Conservation (phyloP, 2,113 vertebrate species). For the Pachypanchax playfairii region DNA sequence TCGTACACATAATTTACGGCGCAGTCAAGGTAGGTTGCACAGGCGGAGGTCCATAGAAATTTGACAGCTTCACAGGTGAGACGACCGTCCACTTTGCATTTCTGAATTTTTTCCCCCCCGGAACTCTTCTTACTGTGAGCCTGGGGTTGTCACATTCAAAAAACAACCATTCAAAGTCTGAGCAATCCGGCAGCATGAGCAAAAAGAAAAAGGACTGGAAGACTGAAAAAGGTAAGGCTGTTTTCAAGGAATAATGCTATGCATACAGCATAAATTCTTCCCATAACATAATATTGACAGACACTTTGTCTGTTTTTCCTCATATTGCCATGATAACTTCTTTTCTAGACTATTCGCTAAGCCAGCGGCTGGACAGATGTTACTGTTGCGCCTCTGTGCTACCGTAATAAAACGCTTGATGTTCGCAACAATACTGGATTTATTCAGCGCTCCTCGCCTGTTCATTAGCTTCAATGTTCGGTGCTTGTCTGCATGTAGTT, state of each 20-base stretch:
- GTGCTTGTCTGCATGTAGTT: background rate
- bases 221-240: conserved; percentile 83
- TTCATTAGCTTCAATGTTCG: conserved; percentile 35
- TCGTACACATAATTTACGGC: conserved; percentile 64
- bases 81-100: conserved; percentile 75
- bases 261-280: conserved; percentile 58
- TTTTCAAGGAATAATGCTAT: conserved; percentile 58
- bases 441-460: conserved; percentile 1
- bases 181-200: conserved; percentile 83
- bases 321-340: background rate
- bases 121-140: conserved; percentile 80
- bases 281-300: conserved; percentile 43
- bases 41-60: conserved; percentile 65
- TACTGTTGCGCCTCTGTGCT: conserved; percentile 47
- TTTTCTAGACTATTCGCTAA: background rate
- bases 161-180: conserved; percentile 79
- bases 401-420: conserved; percentile 34
- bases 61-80: conserved; percentile 84
- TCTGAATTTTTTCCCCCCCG: conserved; percentile 65
- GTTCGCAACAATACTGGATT: conserved; percentile 33
- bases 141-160: conserved; percentile 85
- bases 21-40: conserved; percentile 73
- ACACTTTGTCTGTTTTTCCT: conserved; percentile 1
- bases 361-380: conserved; percentile 46
- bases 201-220: conserved; percentile 88